These are phyloP conservation scores for Coranthus polyacanthus DNA, from an alignment of 2,797 vertebrate species.

Conservation along the genomic window DNA sequence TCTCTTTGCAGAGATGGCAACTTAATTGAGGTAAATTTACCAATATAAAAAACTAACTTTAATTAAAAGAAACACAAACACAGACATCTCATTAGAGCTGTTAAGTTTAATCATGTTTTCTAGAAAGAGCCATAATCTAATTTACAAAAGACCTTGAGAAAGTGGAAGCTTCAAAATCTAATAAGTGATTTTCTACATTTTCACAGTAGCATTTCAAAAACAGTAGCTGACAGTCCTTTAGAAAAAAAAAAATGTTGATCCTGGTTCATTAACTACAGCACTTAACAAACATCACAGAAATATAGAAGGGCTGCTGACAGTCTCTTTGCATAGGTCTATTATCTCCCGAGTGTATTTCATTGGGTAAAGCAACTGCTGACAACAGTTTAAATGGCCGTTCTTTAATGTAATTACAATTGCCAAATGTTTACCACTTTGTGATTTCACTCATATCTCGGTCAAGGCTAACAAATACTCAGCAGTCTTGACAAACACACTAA, in stretches of 20 bases:
- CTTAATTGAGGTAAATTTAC: background rate
- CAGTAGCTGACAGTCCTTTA: constrained; percentile 38
- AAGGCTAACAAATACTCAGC: background rate
- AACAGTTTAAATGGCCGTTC: background rate
- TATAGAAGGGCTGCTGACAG: constrained; percentile 13
- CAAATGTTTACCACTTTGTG: background rate
- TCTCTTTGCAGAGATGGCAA: background rate
- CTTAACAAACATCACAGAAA: constrained; percentile 27
- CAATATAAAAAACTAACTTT: background rate
- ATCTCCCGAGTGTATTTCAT: constrained; percentile 5
- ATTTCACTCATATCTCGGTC: background rate
- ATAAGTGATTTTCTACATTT: constrained; percentile 37
- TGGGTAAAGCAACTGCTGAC: background rate
- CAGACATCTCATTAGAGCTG: constrained; percentile 8
- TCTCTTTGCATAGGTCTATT: constrained; percentile 64
- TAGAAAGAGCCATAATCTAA: constrained; percentile 45
- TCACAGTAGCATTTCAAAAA: constrained; percentile 65
- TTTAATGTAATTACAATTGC: background rate
- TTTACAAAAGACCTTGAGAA: constrained; percentile 58
- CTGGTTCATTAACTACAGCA: constrained; percentile 29
- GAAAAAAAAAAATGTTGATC: constrained; percentile 9
- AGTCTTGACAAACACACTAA: background rate
- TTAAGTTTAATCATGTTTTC: constrained; percentile 58
- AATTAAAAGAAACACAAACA: constrained; percentile 1
- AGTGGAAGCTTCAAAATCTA: constrained; percentile 49